These are phyloP conservation scores for Ophion slaviceki DNA, from an alignment of 2,888 invertebrate genomes.

Conservation along the genomic window DNA sequence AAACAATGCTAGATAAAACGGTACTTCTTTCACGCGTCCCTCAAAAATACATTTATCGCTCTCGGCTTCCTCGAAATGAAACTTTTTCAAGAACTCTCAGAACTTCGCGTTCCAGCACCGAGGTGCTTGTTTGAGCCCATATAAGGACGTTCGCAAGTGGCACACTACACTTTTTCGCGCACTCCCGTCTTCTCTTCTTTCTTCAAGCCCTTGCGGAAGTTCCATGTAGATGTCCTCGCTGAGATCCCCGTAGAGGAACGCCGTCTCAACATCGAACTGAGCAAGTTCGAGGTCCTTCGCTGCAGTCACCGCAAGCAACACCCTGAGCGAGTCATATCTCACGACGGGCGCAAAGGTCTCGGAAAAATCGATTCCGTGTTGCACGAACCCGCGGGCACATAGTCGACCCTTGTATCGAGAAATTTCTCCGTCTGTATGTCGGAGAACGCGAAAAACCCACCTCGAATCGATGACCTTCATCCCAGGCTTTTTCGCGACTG, in stretches of 20 bases:
- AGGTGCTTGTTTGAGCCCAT: conserved; percentile 62
- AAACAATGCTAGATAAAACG: conserved; percentile 47
- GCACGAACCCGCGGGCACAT: too few relatives aligned
- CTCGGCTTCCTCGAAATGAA: conserved; percentile 10
- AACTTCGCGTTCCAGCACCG: conserved; percentile 61
- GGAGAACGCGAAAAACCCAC: conserved; percentile 26
- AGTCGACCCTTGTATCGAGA: too few relatives aligned
- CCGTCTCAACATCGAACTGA: conserved; percentile 65
- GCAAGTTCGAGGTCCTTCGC: conserved; percentile 60
- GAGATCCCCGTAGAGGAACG: conserved; percentile 65
- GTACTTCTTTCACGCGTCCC: conserved; percentile 27
- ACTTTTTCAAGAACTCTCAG: conserved; percentile 1
- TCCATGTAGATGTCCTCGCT: conserved; percentile 64
- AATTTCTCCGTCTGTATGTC: too few relatives aligned
- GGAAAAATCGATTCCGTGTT: too few relatives aligned
- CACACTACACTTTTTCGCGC: conserved; percentile 34
- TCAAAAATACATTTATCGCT: conserved; percentile 54
- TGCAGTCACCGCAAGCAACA: conserved; percentile 60
- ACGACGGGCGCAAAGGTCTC: too few relatives aligned
- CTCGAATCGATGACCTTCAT: background rate
- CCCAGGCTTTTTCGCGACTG: background rate
- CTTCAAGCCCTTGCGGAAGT: conserved; percentile 47
- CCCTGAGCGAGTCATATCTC: background rate
- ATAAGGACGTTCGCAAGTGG: conserved; percentile 48
- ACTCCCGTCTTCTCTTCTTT: conserved; percentile 6